These are phyloP conservation scores for Caenorhabditis auriculariae DNA, from an alignment of 2,888 invertebrate species.

Conservation along the genomic window DNA sequence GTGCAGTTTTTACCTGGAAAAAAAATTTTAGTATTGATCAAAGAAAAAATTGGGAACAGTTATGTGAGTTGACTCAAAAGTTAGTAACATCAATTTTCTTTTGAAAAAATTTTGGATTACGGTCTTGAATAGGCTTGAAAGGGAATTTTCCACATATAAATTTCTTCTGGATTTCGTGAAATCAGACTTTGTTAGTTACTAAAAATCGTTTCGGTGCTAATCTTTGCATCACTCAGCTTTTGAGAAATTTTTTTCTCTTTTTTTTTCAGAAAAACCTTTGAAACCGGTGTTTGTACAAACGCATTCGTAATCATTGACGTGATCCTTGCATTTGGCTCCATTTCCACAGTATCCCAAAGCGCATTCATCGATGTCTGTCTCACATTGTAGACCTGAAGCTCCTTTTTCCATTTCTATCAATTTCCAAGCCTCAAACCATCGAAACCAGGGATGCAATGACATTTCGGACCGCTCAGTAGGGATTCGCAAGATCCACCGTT, in stretches of 20 bases:
- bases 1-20: conserved; percentile 46
- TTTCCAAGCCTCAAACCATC: conserved; percentile 30
- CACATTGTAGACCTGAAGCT: conserved; percentile 43
- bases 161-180: too few species aligned
- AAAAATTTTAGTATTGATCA: background rate
- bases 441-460: conserved; percentile 54
- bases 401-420: too few species aligned
- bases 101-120: too few species aligned
- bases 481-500: conserved; percentile 75
- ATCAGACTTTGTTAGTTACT: too few species aligned
- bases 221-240: too few species aligned
- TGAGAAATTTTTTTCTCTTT: too few species aligned
- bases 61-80: too few species aligned
- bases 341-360: conserved; percentile 44
- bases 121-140: too few species aligned
- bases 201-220: too few species aligned
- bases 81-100: too few species aligned
- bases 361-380: conserved; percentile 59
- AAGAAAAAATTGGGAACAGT: too few species aligned
- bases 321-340: conserved; percentile 50
- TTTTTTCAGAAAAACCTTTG: conserved; percentile 11
- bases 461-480: conserved; percentile 75
- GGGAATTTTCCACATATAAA: too few species aligned
- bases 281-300: conserved; percentile 54
- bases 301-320: conserved; percentile 58